Evolutionary conservation across 2,888 invertebrate genomes (phyloP), one percentile per base, ranked within the genome.

Genomic region (Tetheella fluctuosa): DNA sequence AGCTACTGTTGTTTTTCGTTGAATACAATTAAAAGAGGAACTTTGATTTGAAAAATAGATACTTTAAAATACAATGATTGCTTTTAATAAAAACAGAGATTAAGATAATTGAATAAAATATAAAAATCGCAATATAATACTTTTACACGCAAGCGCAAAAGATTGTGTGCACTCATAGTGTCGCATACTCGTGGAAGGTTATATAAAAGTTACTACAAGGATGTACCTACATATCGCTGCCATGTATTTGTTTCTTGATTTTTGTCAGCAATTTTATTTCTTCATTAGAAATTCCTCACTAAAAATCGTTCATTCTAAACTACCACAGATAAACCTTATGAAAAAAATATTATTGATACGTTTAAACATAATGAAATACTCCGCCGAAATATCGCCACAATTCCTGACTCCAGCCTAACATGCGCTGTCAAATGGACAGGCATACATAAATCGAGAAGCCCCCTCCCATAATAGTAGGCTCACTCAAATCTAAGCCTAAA

Each of bases 401-500:
- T 68, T 66, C 69, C 58, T 64, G 67, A 67, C 61, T 1, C 20
- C 42, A 5, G 42, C 17, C 48, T 7, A 48, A 20, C 20, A 48
- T 62, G 60, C 69, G 61, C 74, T 76, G 76, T 73, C 79, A 81
- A 78, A 79, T 76, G 74, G 77, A 73, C 83, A 79, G 83, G 80
- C 78, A 69, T 80, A 84, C 90, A 91, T 91, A 91, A 91, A 91
- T 91, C 87, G 83, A 83, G 84, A 82, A 82, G 81, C 80, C 78
- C 74, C 77, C 74, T 17, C 48, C 81, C 82, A 85, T 91, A 89
- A 90, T 89, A 83, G 89, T 82, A 76, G 80, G 86, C 89, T 86
- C 89, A 86, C 91, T 90, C 90, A 89, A 89, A 91, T 90, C 90
- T 89, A 87, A 84, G 83, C 87, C 84, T 83, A 83, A 87, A 85